Conservation (phyloP, 2,113 vertebrate genomes). For the Nothocercus julius region DNA sequence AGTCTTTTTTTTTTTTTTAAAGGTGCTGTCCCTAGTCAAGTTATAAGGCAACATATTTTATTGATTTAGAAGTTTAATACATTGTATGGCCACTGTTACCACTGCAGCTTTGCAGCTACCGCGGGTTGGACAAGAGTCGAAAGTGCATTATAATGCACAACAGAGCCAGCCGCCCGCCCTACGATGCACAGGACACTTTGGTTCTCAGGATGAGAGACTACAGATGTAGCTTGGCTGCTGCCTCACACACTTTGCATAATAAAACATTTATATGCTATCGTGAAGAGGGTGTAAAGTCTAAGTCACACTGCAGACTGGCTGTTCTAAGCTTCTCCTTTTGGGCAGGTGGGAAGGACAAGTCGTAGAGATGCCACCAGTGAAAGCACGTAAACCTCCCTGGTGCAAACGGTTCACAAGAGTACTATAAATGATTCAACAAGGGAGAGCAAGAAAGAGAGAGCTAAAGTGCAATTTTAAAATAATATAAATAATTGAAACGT, state of each 20-base stretch:
- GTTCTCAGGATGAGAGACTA: constrained; percentile 72
- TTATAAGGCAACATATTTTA: constrained; percentile 75
- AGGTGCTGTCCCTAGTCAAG: constrained; percentile 75
- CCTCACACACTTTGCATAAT: constrained; percentile 76
- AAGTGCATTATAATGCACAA: constrained; percentile 77
- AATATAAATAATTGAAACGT: constrained; percentile 82
- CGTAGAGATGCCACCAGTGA: constrained; percentile 67
- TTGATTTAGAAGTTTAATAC: constrained; percentile 73
- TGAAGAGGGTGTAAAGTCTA: constrained; percentile 45
- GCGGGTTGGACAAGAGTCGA: constrained; percentile 52
- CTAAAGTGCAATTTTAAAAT: constrained; percentile 84
- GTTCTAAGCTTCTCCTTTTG: constrained; percentile 32
- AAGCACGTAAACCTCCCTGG: constrained; percentile 65
- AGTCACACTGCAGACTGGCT: constrained; percentile 52
- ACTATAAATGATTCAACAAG: constrained; percentile 67
- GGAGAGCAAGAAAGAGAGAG: constrained; percentile 33
- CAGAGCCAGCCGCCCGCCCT: constrained; percentile 70
- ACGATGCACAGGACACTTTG: constrained; percentile 76
- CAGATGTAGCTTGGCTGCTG: constrained; percentile 65
- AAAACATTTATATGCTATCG: constrained; percentile 72
- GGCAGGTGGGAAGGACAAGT: constrained; percentile 59
- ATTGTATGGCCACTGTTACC: constrained; percentile 82
- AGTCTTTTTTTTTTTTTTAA: constrained; percentile 27
- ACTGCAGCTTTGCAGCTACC: constrained; percentile 74
- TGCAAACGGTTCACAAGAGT: constrained; percentile 62